phyloP scores from a whole-genome alignment of 2,888 invertebrate genomes.

The Dryocosmus kuriphilus region DNA sequence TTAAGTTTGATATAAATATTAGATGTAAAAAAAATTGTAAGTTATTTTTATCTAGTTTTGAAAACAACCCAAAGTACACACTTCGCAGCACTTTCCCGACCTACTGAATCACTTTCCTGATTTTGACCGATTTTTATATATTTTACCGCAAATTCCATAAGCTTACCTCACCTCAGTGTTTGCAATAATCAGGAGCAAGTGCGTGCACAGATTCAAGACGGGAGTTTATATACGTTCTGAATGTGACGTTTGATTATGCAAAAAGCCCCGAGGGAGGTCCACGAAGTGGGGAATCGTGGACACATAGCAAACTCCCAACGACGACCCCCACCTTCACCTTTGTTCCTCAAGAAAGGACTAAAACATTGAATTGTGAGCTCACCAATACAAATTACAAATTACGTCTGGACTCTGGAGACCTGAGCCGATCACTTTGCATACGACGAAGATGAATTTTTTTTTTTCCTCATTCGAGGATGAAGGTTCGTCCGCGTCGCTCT shows the following conservation, averaged over 20 bases:
- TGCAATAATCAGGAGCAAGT: conserved; percentile 67
- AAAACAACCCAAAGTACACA: neutral
- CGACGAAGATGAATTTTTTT: conserved; percentile 29
- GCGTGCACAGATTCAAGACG: conserved; percentile 55
- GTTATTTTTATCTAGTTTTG: neutral
- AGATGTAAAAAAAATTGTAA: neutral
- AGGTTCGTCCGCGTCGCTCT: conserved; percentile 4
- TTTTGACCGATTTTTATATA: neutral
- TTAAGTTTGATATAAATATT: neutral
- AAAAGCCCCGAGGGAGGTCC: conserved; percentile 59
- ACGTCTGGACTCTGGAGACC: neutral
- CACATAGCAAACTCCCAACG: conserved; percentile 47
- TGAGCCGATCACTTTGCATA: conserved; percentile 7
- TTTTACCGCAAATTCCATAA: neutral
- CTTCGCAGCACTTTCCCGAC: conserved; percentile 2
- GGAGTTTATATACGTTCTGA: conserved; percentile 69
- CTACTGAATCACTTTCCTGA: neutral
- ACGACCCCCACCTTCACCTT: conserved; percentile 60
- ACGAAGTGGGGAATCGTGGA: conserved; percentile 63
- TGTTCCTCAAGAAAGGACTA: conserved; percentile 49
- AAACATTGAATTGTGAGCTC: conserved; percentile 25
- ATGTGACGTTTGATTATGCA: conserved; percentile 66
- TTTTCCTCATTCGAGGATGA: neutral
- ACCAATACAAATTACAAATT: conserved; percentile 13
- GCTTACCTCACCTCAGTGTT: conserved; percentile 66